Evolutionary conservation across 2,888 invertebrate genomes (phyloP).

Genomic region (Drosophila imparisetae): DNA sequence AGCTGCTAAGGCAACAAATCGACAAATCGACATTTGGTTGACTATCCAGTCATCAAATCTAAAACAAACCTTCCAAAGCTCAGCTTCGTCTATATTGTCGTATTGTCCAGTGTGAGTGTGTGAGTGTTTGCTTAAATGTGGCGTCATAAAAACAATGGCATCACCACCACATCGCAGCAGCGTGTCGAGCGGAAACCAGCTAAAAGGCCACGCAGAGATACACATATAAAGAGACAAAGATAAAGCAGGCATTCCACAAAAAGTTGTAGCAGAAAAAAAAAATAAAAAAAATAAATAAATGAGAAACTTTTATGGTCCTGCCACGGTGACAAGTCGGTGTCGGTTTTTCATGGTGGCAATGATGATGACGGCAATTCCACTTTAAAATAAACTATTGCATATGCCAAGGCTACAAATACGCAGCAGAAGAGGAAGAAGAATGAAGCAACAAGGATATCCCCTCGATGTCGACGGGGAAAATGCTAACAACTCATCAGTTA

Average conservation of each 20-base stretch:
- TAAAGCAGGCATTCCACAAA: constrained; percentile 21
- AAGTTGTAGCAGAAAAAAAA: constrained; percentile 35
- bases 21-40: constrained; percentile 44
- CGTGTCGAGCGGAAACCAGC: constrained; percentile 69
- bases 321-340: constrained; percentile 53
- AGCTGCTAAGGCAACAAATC: constrained; percentile 31
- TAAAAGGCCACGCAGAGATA: constrained; percentile 66
- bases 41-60: constrained; percentile 40
- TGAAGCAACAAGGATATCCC: too few relatives aligned
- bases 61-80: constrained; percentile 42
- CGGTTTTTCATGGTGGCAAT: constrained; percentile 46
- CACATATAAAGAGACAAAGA: constrained; percentile 10
- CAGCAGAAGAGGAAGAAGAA: constrained; percentile 1
- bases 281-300: constrained; percentile 15
- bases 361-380: constrained; percentile 52
- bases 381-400: constrained; percentile 52
- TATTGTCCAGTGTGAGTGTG: constrained; percentile 8
- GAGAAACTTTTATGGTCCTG: constrained; percentile 61
- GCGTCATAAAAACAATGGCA: constrained; percentile 71
- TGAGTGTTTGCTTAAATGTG: constrained; percentile 36
- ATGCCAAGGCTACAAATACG: constrained; percentile 50
- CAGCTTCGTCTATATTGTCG: constrained; percentile 31
- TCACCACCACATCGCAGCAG: constrained; percentile 45
- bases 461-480: not conserved
- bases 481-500: not conserved